These are phyloP conservation scores for Andrena hattorfiana DNA, from an alignment of 2,888 invertebrate genomes.

Conservation along the genomic window DNA sequence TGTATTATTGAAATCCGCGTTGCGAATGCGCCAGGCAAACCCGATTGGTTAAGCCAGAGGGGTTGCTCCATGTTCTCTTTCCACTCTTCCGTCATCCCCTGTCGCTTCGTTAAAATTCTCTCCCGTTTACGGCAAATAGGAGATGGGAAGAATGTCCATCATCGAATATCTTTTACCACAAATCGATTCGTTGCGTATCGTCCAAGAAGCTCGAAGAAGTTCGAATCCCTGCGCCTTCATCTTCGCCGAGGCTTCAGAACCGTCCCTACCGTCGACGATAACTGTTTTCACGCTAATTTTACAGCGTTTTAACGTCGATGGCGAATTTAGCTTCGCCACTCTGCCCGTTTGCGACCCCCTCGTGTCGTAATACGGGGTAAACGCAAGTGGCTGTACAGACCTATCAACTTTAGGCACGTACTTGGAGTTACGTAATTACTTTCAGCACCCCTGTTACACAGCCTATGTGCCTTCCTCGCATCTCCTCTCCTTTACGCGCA, in stretches of 20 bases:
- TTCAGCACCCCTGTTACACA: conserved; percentile 66
- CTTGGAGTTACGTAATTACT: conserved; percentile 76
- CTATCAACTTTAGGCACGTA: conserved; percentile 73
- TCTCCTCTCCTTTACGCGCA: conserved; percentile 36
- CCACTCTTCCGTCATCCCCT: conserved; percentile 40
- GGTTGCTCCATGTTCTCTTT: conserved; percentile 52
- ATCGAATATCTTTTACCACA: not conserved
- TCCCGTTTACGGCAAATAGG: conserved; percentile 31
- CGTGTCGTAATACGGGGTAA: conserved; percentile 53
- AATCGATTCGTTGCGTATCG: not conserved
- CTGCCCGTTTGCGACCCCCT: conserved; percentile 50
- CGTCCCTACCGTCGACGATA: conserved; percentile 19
- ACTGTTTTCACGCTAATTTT: conserved; percentile 54
- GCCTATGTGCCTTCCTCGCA: conserved; percentile 57
- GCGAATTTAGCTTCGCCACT: conserved; percentile 58
- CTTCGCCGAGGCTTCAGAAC: not conserved
- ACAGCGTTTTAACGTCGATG: conserved; percentile 58
- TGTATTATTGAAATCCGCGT: conserved; percentile 76
- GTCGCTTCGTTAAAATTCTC: conserved; percentile 62
- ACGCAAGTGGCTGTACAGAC: conserved; percentile 63
- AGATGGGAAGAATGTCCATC: conserved; percentile 2
- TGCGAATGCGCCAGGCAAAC: conserved; percentile 71
- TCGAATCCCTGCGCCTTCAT: not conserved
- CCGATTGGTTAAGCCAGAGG: conserved; percentile 73
- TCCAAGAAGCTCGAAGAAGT: not conserved